A percentile compares a stretch with the other conserved stretches of the same genome.
Evolutionary conservation across 2,888 invertebrate genomes (phyloP).

Genomic region (Candidula unifasciata): DNA sequence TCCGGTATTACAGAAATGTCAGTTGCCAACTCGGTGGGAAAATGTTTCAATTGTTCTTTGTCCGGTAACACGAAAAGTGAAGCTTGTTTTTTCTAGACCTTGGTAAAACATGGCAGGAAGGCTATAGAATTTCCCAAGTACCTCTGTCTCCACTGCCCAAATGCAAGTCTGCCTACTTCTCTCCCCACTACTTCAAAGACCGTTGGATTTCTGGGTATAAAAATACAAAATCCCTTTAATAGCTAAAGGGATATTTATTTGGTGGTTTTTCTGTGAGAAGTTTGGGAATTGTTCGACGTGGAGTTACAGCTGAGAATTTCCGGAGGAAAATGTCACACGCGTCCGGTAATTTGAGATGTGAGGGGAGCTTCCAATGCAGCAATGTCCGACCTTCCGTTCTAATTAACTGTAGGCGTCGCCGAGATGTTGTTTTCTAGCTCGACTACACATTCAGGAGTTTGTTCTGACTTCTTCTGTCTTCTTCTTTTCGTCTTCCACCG

Average conservation of each 20-base stretch:
- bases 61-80: not conserved
- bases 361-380: too few relatives aligned
- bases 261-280: not conserved
- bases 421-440: too few relatives aligned
- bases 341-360: not conserved
- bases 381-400: not conserved
- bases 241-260: conserved; percentile 14
- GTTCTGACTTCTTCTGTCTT: not conserved
- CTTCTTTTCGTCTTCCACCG: not conserved
- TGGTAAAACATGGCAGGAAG: conserved; percentile 24
- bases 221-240: conserved; percentile 19
- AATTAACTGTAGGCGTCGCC: conserved; percentile 5
- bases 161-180: not conserved
- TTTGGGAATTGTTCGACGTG: not conserved
- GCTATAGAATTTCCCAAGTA: conserved; percentile 12
- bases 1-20: conserved; percentile 25
- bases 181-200: conserved; percentile 14
- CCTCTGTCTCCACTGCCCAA: not conserved
- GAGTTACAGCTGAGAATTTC: not conserved
- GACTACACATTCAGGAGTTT: too few relatives aligned
- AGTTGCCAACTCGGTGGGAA: not conserved
- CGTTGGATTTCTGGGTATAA: conserved; percentile 1
- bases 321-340: conserved; percentile 29
- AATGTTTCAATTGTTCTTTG: conserved; percentile 29
- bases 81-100: conserved; percentile 3